Evolutionary conservation across 2,888 invertebrate genomes (phyloP).

Genomic region (Elmis aenea): DNA sequence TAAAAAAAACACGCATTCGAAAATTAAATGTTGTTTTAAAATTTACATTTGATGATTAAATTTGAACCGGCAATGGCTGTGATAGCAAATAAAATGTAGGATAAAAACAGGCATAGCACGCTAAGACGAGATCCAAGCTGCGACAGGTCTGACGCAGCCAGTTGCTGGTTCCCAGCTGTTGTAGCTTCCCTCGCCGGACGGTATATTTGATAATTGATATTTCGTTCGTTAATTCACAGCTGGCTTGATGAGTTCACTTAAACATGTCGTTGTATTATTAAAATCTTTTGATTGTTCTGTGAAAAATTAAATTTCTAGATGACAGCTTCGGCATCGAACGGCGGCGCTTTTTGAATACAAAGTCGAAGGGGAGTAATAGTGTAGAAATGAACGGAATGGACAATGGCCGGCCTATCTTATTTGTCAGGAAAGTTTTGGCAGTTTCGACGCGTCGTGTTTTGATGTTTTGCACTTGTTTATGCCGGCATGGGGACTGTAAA

Average conservation of each 20-base stretch:
- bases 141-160: constrained; percentile 14
- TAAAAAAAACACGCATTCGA: no score
- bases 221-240: constrained; percentile 39
- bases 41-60: no score
- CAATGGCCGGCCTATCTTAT: constrained; percentile 40
- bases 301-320: constrained; percentile 36
- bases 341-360: constrained; percentile 36
- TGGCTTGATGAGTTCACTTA: constrained; percentile 35
- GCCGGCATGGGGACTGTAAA: constrained; percentile 13
- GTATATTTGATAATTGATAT: constrained; percentile 43
- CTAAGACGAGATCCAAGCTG: constrained; percentile 11
- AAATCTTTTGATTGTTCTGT: constrained; percentile 29
- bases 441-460: constrained; percentile 40
- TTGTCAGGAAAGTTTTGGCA: constrained; percentile 45
- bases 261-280: constrained; percentile 35
- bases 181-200: constrained; percentile 26
- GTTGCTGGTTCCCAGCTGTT: constrained; percentile 24
- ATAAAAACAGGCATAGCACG: constrained; percentile 9
- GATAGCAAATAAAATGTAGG: no score
- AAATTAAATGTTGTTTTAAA: no score
- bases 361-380: constrained; percentile 29
- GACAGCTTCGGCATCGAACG: constrained; percentile 32
- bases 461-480: constrained; percentile 27
- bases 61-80: no score
- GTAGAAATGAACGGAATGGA: constrained; percentile 29